A percentile compares a stretch with the other conserved stretches of the same genome.
These are phyloP conservation scores for Abrostola tripartita DNA, from an alignment of 2,888 invertebrate genomes.

Conservation along the genomic window DNA sequence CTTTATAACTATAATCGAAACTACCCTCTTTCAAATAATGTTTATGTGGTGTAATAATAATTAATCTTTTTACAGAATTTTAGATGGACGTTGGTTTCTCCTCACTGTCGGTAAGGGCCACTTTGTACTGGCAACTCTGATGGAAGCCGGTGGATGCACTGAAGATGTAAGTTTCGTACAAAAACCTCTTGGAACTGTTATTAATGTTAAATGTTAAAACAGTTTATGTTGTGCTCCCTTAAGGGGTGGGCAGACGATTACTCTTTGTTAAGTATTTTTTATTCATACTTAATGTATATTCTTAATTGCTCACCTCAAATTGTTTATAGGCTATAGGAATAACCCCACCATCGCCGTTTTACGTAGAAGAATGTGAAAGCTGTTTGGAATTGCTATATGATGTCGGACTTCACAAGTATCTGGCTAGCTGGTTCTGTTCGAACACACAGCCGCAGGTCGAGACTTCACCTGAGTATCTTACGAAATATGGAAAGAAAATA, in stretches of 20 bases:
- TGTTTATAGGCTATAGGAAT: slow-evolving; percentile 86
- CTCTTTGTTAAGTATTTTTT: too few species aligned
- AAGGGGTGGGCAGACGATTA: too few species aligned
- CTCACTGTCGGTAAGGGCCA: slow-evolving; percentile 92
- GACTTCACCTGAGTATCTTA: slow-evolving; percentile 75
- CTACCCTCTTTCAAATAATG: background rate
- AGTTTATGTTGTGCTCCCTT: too few species aligned
- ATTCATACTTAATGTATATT: too few species aligned
- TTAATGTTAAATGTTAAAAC: too few species aligned
- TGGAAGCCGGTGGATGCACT: slow-evolving; percentile 93
- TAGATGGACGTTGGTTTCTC: slow-evolving; percentile 91
- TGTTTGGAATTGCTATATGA: slow-evolving; percentile 93
- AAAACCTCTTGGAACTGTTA: too few species aligned
- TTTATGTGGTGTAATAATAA: background rate
- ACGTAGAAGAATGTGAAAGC: slow-evolving; percentile 96
- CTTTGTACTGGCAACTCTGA: slow-evolving; percentile 91
- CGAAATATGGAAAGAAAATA: slow-evolving; percentile 76
- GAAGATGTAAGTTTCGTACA: slow-evolving; percentile 82
- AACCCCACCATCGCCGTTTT: slow-evolving; percentile 93
- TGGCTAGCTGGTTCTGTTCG: slow-evolving; percentile 90
- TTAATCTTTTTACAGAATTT: slow-evolving; percentile 74
- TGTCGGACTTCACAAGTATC: slow-evolving; percentile 92
- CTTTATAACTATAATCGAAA: background rate
- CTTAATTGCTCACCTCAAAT: background rate
- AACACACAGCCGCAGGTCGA: slow-evolving; percentile 90